Evolutionary conservation across 2,797 vertebrate species (phyloP).

Genomic region (Gouania willdenowi): DNA sequence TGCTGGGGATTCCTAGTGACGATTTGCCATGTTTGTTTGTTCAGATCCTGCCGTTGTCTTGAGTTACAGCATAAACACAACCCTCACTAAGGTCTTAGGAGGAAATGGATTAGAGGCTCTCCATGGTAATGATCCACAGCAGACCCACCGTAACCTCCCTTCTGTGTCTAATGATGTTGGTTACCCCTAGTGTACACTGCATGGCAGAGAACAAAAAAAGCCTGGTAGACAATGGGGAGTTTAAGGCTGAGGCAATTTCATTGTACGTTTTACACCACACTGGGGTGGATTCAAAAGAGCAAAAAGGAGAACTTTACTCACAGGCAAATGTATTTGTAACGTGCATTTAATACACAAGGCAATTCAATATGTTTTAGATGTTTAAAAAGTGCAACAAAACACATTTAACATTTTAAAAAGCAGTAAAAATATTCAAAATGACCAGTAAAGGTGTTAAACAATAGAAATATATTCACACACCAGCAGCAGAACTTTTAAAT

Average conservation of each 20-base stretch:
- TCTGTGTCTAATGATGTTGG: constrained; percentile 38
- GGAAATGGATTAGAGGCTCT: constrained; percentile 48
- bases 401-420: too few species aligned
- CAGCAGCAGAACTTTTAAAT: too few species aligned
- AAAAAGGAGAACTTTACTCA: too few species aligned
- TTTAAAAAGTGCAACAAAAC: too few species aligned
- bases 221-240: constrained; percentile 29
- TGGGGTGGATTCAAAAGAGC: constrained; percentile 20
- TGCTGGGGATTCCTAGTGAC: constrained; percentile 27
- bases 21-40: constrained; percentile 62
- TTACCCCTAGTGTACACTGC: constrained; percentile 38
- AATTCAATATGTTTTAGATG: too few species aligned
- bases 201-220: constrained; percentile 32
- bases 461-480: too few species aligned
- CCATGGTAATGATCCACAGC: constrained; percentile 63
- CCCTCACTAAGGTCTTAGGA: constrained; percentile 45
- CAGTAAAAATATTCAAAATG: too few species aligned
- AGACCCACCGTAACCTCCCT: constrained; percentile 32
- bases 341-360: too few species aligned
- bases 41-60: constrained; percentile 58
- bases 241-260: constrained; percentile 42
- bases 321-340: too few species aligned
- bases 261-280: constrained; percentile 39
- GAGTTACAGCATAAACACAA: constrained; percentile 66
- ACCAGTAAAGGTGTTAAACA: too few species aligned